Evolutionary conservation across 2,888 invertebrate species (phyloP), one percentile per base, ranked within the genome.

Genomic region (Pemphredon lugubris): DNA sequence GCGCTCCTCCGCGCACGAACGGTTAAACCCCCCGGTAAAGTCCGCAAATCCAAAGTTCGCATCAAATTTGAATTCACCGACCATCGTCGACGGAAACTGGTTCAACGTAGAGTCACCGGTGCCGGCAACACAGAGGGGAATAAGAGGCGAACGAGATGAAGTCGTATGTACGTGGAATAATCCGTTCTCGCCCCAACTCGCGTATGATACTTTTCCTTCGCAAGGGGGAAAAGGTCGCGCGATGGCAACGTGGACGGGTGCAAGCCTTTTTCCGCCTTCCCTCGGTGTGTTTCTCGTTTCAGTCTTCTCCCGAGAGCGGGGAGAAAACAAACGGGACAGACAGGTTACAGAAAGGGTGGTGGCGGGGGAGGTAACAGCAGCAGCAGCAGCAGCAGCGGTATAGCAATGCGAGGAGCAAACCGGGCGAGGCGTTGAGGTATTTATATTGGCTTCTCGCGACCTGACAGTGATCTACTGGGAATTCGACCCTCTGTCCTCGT

Each of bases 401-500:
- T 51, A 74, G 75, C 79, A 79, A 79, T 76, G 77, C 77, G 67
- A 79, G 74, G 63, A 79, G 79, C 73, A 80, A 80, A 80, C 77
- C 78, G 74, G 71, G 78, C 73, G 78, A 81, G 76, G 80, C 86
- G 88, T 88, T 83, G 86, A 86, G 88, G 88, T 88, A 88, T 88
- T 88, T 88, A 88, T 88, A 88, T 88, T 88, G 88, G 89, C 87
- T 89, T 86, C 84, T 86, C 83, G 84, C 79, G 81, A 82, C 81
- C 83, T 87, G 89, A 89, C 89, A 89, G 87, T 89, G 89, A 89
- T 88, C 88, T 88, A 88, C 85, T 86, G 86, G 87, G 86, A 87
- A 87, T 87, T 86, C 82, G 81, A 82, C 70, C 80, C 76, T 74
- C 78, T 75, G 80, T 82, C 78, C 79, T 80, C 65, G 51, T 65